Percentiles rank a stretch among this genome's conserved stretches.
phyloP scores from a whole-genome alignment of 1,140 invertebrate genomes.

The Pararge aegeria region DNA sequence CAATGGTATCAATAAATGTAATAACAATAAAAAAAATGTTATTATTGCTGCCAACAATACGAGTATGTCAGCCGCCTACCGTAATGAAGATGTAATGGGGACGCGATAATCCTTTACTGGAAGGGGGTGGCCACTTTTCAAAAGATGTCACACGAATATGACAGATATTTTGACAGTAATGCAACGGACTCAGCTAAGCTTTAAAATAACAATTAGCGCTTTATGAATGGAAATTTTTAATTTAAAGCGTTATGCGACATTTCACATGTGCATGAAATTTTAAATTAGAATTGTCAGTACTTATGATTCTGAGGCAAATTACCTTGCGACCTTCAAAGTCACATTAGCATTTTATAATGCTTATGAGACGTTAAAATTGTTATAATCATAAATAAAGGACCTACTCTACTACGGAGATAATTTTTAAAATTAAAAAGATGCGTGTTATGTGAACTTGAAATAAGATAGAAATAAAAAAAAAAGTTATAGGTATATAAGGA shows the following conservation, averaged over 20 bases:
- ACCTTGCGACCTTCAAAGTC: no score
- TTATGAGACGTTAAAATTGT: no score
- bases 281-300: no score
- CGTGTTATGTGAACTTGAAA: no score
- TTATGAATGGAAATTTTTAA: conserved; percentile 22
- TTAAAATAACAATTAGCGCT: conserved; percentile 50
- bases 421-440: no score
- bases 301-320: no score
- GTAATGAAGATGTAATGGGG: conserved; percentile 79
- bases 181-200: conserved; percentile 55
- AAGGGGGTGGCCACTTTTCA: conserved; percentile 66
- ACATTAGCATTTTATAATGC: no score
- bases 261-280: no score
- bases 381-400: no score
- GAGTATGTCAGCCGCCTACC: conserved; percentile 66
- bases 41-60: conserved; percentile 57
- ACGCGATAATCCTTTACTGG: conserved; percentile 65
- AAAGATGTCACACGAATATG: conserved; percentile 76
- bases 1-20: conserved; percentile 56
- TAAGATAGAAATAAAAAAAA: no score
- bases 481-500: no score
- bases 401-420: no score
- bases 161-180: conserved; percentile 79
- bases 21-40: conserved; percentile 63
- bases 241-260: not conserved